A percentile compares a stretch with the other conserved stretches of the same genome.
Evolutionary conservation across 2,113 vertebrate genomes (phyloP).

Genomic region (Mormyrus iriodes): DNA sequence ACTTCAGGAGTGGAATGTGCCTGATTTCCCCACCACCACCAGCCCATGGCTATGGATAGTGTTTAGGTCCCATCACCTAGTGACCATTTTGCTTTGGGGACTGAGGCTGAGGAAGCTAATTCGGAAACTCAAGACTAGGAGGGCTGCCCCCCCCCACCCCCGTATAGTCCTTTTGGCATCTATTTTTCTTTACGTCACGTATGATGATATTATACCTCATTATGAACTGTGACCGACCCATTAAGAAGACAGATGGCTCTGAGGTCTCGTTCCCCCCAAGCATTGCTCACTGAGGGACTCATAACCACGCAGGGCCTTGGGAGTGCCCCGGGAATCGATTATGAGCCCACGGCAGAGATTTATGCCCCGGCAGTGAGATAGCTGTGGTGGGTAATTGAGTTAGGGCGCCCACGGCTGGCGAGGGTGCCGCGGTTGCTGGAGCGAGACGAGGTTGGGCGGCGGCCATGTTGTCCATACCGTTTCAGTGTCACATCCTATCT

Average conservation of each 20-base stretch:
- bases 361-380: conserved; percentile 8
- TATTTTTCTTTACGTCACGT: conserved; percentile 34
- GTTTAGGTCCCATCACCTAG: not conserved
- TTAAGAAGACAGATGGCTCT: conserved; percentile 54
- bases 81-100: not conserved
- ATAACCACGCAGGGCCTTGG: conserved; percentile 37
- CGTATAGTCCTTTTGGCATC: conserved; percentile 27
- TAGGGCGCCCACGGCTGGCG: conserved; percentile 15
- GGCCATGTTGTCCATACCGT: not conserved
- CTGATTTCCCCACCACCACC: not conserved
- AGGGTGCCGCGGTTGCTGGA: not conserved
- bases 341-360: conserved; percentile 34
- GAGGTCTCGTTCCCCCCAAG: conserved; percentile 27
- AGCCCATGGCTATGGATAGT: not conserved
- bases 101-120: not conserved
- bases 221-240: conserved; percentile 54
- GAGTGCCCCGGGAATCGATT: conserved; percentile 34
- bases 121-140: not conserved
- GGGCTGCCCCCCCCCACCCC: not conserved
- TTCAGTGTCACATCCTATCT: not conserved
- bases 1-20: not conserved
- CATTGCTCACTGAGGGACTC: conserved; percentile 35
- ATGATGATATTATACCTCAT: conserved; percentile 56
- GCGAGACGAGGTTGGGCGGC: not conserved
- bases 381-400: conserved; percentile 29